Evolutionary conservation across 2,113 vertebrate species (phyloP), one percentile per base, ranked within the genome.

Genomic region (Embiotoca jacksoni): DNA sequence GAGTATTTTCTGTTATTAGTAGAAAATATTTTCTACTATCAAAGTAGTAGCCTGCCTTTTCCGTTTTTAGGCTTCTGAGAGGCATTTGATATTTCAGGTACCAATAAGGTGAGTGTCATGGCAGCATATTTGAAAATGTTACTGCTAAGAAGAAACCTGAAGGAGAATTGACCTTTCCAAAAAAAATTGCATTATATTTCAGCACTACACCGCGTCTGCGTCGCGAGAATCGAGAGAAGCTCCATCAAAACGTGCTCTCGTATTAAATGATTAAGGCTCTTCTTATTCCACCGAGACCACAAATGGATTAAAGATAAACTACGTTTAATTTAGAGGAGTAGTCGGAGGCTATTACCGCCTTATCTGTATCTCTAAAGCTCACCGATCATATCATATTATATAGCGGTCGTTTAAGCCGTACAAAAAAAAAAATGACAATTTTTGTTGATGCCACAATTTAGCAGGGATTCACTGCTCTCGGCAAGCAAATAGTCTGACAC

Each of bases 91-190:
- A 80, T 80, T 80, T 82, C 2, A 54, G 3, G 31, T 69, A 15
- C 41, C 36, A n/a, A 32, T 15, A 31, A 73, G 75, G 13, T 69
- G 37, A 77, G 46, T 69, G 69, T 49, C 47, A 13, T 39, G 35
- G 61, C 58, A 33, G 60, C 56, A 35, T 5, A 53, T 67, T 1
- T 74, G 61, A 58, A 84, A 89, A 84, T 89, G 81, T 84, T 72
- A 78, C 65, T 57, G 73, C 41, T 70, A 55, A 65, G 46, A 63
- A 70, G 31, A 71, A 44, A 50, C 35, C 37, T 6, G 41, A 53
- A 52, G 11, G 6, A 61, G 9, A 52, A 56, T 52, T 79, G 76
- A 84, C 71, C 81, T 87, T 87, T 84, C 35, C 23, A 23, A 63
- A 16, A 75, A 65, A 49, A 66, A 59, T 75, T 52, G 5, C 9